Conservation (phyloP, 2,113 vertebrate genomes). For the Lynx canadensis region DNA sequence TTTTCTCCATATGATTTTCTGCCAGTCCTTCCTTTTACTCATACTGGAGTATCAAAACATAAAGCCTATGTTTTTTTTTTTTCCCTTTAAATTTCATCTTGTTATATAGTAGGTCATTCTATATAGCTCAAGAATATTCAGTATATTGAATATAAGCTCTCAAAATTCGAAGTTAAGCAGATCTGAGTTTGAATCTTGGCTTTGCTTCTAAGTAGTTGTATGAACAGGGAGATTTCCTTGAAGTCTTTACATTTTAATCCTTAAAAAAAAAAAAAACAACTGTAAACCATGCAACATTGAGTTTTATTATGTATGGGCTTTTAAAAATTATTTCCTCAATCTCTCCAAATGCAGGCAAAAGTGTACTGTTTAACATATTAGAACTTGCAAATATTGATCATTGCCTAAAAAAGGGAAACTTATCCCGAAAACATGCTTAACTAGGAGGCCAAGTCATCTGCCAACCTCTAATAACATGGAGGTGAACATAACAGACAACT, state of each 20-base stretch:
- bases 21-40: background rate
- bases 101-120: background rate
- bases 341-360: background rate
- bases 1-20: background rate
- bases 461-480: background rate
- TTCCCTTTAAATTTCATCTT: background rate
- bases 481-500: background rate
- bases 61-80: background rate
- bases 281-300: background rate
- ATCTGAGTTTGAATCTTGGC: background rate
- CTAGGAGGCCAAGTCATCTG: background rate
- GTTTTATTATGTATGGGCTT: background rate
- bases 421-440: background rate
- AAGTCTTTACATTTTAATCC: background rate
- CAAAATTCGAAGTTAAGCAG: background rate
- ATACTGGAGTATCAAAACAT: background rate
- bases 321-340: background rate
- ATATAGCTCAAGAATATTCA: background rate
- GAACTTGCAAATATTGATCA: background rate
- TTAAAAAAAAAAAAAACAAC: background rate
- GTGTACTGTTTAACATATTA: background rate
- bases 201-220: background rate
- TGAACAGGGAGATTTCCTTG: background rate
- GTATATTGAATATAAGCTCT: background rate
- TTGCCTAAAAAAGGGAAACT: background rate